A percentile compares a stretch with the other conserved stretches of the same genome.
These are phyloP conservation scores for Rhabditoides inermis DNA, from an alignment of 2,888 invertebrate species.

Conservation along the genomic window DNA sequence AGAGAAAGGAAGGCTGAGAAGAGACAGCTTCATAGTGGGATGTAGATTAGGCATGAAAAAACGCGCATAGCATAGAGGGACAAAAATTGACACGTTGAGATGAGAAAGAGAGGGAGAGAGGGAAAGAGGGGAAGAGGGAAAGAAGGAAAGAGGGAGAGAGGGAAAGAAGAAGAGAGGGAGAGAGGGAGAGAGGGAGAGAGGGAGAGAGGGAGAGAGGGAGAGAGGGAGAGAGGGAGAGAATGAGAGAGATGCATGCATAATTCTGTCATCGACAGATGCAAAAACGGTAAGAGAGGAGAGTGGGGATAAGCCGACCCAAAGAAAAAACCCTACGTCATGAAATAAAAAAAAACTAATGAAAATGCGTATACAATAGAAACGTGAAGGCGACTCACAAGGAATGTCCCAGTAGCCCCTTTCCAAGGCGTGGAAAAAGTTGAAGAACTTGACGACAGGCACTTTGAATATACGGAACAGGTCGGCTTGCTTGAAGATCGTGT, in stretches of 20 bases:
- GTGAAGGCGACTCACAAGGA: slow-evolving; percentile 57
- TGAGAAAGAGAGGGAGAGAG: neutral
- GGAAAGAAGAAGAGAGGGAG: neutral
- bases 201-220: slow-evolving; percentile 4
- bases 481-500: slow-evolving; percentile 59
- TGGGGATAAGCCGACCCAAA: neutral
- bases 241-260: neutral
- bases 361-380: too few relatives aligned
- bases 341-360: too few relatives aligned
- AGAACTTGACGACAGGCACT: slow-evolving; percentile 59
- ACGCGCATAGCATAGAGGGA: neutral
- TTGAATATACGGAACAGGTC: slow-evolving; percentile 61
- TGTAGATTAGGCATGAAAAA: neutral
- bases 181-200: slow-evolving; percentile 2
- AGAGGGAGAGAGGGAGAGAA: neutral
- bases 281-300: neutral
- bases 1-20: neutral
- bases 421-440: slow-evolving; percentile 61
- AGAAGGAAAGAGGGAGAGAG: neutral
- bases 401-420: slow-evolving; percentile 62
- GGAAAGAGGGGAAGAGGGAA: neutral
- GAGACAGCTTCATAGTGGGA: too few relatives aligned
- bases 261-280: neutral
- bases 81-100: neutral
- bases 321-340: too few relatives aligned